phyloP scores from a whole-genome alignment of 1,140 invertebrate genomes.

The Danaus melanippus region DNA sequence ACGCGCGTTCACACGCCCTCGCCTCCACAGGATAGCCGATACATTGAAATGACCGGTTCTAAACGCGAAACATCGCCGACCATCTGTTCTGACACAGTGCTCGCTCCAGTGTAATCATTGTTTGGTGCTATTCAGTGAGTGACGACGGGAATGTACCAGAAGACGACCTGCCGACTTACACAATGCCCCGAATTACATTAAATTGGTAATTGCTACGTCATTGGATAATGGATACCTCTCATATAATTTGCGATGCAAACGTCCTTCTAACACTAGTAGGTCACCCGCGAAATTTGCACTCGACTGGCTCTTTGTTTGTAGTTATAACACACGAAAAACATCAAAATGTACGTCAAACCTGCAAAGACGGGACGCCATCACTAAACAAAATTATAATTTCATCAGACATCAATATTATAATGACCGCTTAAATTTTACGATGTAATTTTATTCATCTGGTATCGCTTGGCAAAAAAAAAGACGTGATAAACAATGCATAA shows the following conservation, averaged over 20 bases:
- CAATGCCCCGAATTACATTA: constrained; percentile 67
- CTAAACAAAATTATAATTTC: no score
- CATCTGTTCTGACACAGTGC: constrained; percentile 42
- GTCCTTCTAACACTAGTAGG: constrained; percentile 49
- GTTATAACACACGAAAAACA: constrained; percentile 15
- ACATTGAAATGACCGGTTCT: constrained; percentile 51
- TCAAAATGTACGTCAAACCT: no score
- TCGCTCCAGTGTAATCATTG: constrained; percentile 50
- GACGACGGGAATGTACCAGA: constrained; percentile 57
- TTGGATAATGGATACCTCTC: constrained; percentile 68
- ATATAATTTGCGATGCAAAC: constrained; percentile 53
- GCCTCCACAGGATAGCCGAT: constrained; percentile 34
- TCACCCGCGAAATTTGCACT: constrained; percentile 59
- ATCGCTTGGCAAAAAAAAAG: no score
- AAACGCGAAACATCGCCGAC: constrained; percentile 37
- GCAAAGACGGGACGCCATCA: no score
- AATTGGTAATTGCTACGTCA: constrained; percentile 71
- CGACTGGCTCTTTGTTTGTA: constrained; percentile 61
- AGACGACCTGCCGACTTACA: constrained; percentile 45
- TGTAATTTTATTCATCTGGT: no score
- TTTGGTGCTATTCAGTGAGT: constrained; percentile 67
- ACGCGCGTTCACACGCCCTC: constrained; percentile 47
- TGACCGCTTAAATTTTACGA: no score
- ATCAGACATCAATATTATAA: no score
- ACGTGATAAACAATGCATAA: no score